A percentile compares a stretch with the other conserved stretches of the same genome.
These are phyloP conservation scores for Falcunculus frontatus DNA, from an alignment of 2,113 vertebrate genomes.

Conservation along the genomic window DNA sequence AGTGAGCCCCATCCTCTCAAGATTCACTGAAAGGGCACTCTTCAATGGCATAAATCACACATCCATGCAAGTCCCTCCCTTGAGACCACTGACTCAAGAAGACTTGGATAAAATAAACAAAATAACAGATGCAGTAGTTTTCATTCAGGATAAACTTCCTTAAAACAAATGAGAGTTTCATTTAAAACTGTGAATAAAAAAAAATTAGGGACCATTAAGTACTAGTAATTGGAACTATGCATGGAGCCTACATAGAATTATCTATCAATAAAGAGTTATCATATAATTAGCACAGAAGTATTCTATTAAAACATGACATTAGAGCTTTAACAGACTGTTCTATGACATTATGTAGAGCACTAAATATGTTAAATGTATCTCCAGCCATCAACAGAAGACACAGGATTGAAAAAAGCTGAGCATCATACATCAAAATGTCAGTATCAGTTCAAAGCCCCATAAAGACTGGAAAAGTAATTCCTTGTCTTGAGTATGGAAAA, in stretches of 20 bases:
- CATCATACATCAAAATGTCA: slow-evolving; percentile 20
- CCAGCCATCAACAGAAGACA: not conserved
- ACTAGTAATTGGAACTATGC: not conserved
- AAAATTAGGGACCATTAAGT: not conserved
- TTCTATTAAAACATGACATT: not conserved
- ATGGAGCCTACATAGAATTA: not conserved
- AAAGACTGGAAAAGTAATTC: not conserved
- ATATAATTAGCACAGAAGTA: not conserved
- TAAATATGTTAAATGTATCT: not conserved
- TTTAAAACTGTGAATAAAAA: not conserved
- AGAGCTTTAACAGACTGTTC: not conserved
- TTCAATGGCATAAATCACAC: not conserved
- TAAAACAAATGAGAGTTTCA: not conserved
- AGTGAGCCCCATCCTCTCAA: not conserved
- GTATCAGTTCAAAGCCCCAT: not conserved
- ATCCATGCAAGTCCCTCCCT: not conserved
- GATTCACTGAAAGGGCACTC: not conserved
- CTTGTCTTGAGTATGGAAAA: not conserved
- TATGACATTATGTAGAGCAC: not conserved
- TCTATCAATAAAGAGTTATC: not conserved
- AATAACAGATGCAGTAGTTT: not conserved
- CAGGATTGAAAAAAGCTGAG: not conserved
- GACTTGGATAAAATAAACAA: not conserved
- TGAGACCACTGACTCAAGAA: not conserved
- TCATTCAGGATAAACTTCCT: not conserved